Percentiles rank a stretch among this genome's conserved stretches.
Evolutionary conservation across 2,797 vertebrate species (phyloP).

Genomic region (Helarctos malayanus): DNA sequence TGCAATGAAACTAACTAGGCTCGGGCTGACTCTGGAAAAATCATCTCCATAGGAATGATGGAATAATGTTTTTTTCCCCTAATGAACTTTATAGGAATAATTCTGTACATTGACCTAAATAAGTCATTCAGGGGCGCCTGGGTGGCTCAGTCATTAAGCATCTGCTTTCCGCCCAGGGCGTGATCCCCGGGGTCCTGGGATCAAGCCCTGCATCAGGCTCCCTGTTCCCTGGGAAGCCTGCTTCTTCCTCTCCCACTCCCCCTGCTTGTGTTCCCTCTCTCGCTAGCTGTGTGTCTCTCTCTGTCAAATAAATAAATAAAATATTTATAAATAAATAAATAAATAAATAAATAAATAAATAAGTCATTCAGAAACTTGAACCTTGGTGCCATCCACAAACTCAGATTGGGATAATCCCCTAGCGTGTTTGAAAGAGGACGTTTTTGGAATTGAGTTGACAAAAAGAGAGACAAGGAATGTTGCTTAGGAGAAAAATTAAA

Average conservation of each 20-base stretch:
- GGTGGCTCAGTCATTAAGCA: no score
- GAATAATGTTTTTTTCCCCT: not conserved
- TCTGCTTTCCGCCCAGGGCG: no score
- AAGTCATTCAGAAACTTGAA: slow-evolving; percentile 27
- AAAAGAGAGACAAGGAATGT: not conserved
- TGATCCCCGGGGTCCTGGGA: no score
- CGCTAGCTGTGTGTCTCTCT: no score
- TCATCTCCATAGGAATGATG: not conserved
- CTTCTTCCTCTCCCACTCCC: no score
- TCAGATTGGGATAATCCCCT: not conserved
- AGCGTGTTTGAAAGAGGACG: not conserved
- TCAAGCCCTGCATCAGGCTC: no score
- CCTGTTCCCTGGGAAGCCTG: no score
- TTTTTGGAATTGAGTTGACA: not conserved
- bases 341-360: not conserved
- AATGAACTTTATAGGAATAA: not conserved
- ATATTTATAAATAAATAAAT: no score
- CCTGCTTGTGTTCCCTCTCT: no score
- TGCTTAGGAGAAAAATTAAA: not conserved
- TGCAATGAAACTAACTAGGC: not conserved
- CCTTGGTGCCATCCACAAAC: not conserved
- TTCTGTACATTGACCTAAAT: not conserved
- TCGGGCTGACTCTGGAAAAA: not conserved
- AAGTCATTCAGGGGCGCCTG: not conserved
- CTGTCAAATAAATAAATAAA: no score